Conservation (phyloP, 1,140 invertebrate genomes). For the Camponotus floridanus region DNA sequence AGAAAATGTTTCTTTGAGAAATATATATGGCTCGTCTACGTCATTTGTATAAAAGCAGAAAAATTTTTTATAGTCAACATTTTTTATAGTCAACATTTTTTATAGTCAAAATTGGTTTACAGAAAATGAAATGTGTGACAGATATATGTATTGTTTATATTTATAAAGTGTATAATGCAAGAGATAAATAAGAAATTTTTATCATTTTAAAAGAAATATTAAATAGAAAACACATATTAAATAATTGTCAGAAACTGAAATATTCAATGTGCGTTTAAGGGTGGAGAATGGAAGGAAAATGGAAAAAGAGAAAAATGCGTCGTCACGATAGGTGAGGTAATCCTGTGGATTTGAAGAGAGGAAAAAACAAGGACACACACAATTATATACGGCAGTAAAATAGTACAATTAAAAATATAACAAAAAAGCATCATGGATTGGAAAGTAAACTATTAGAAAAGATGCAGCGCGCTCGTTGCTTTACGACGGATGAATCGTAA, state of each 20-base stretch:
- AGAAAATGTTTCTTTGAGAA: constrained; percentile 64
- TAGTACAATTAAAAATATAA: not conserved
- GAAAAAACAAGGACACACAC: not conserved
- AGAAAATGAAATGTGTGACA: not conserved
- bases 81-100: not conserved
- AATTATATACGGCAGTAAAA: not conserved
- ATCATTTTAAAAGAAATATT: not conserved
- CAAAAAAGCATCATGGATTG: not conserved
- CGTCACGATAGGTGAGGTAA: not conserved
- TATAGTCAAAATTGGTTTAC: not conserved
- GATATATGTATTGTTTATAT: not conserved
- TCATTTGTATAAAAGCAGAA: not conserved
- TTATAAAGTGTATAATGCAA: not conserved
- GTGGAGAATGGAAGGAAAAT: too few species aligned
- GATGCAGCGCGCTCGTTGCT: constrained; percentile 12
- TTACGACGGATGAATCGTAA: constrained; percentile 55
- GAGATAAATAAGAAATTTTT: not conserved
- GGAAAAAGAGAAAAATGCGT: constrained; percentile 16
- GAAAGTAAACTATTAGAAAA: constrained; percentile 45
- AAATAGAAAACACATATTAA: not conserved
- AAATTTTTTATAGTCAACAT: not conserved
- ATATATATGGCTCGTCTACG: constrained; percentile 39
- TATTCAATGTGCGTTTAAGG: not conserved
- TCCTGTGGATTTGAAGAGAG: not conserved
- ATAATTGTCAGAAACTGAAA: not conserved